These are phyloP conservation scores for Calephelis perditalis DNA, from an alignment of 2,888 invertebrate species.

Conservation along the genomic window DNA sequence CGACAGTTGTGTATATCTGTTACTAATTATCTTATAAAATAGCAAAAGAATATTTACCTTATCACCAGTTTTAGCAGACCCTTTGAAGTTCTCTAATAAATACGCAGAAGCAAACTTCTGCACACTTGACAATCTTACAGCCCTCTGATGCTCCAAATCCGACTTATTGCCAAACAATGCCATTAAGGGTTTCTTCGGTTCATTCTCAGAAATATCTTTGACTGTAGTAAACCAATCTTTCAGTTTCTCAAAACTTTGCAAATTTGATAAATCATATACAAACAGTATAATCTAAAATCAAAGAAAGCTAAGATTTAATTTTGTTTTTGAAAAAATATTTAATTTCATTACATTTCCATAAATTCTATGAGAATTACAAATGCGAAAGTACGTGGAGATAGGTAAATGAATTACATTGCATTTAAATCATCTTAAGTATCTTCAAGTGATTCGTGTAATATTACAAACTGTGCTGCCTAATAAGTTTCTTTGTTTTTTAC, in stretches of 20 bases:
- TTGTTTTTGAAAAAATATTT: constrained; percentile 15
- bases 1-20: no score
- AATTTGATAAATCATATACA: constrained; percentile 91
- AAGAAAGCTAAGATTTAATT: constrained; percentile 8
- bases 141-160: constrained; percentile 85
- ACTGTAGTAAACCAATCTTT: constrained; percentile 83
- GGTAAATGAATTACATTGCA: no score
- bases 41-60: constrained; percentile 60
- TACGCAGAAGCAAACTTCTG: constrained; percentile 81
- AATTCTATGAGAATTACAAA: no score
- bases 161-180: constrained; percentile 85
- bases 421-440: no score
- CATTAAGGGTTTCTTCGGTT: constrained; percentile 73
- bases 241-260: constrained; percentile 87
- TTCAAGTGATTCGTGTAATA: no score
- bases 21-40: no score
- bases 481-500: no score
- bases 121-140: constrained; percentile 81
- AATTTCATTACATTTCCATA: neutral
- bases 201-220: constrained; percentile 55
- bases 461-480: no score
- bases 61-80: constrained; percentile 86
- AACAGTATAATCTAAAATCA: constrained; percentile 83
- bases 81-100: constrained; percentile 78
- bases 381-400: no score